Conservation (phyloP, 2,888 invertebrate species). For the Nephrocerus scutellatus region DNA sequence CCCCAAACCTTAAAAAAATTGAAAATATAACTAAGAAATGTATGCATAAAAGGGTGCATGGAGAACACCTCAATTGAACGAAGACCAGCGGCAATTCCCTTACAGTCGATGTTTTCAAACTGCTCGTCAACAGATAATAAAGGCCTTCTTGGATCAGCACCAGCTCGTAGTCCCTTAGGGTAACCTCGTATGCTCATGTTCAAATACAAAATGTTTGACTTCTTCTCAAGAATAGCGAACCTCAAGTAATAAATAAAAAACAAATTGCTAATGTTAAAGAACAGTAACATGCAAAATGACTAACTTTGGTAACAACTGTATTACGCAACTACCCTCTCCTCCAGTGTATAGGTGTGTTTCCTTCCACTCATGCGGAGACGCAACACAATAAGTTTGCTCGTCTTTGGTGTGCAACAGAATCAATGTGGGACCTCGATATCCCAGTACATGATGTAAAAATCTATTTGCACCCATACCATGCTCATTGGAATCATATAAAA, state of each 20-base stretch:
- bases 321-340: constrained; percentile 65
- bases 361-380: constrained; percentile 74
- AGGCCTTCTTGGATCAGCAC: constrained; percentile 70
- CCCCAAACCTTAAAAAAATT: constrained; percentile 66
- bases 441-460: constrained; percentile 78
- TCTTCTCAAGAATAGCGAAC: constrained; percentile 55
- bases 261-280: background rate
- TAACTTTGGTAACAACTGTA: constrained; percentile 70
- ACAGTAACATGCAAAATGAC: constrained; percentile 23
- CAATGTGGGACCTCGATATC: constrained; percentile 57
- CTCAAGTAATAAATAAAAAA: constrained; percentile 31
- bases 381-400: constrained; percentile 67
- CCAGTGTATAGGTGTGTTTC: constrained; percentile 83
- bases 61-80: constrained; percentile 61
- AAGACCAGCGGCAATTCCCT: constrained; percentile 60
- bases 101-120: constrained; percentile 63
- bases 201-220: constrained; percentile 73
- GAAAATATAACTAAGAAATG: background rate
- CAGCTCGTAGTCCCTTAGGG: constrained; percentile 76
- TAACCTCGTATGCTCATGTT: constrained; percentile 79
- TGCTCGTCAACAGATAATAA: constrained; percentile 66
- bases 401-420: constrained; percentile 54
- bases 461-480: constrained; percentile 85
- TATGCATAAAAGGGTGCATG: constrained; percentile 7
- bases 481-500: constrained; percentile 74